Evolutionary conservation across 2,797 vertebrate species (phyloP), one percentile per base, ranked within the genome.

Genomic region (Phalloptychus januarius): DNA sequence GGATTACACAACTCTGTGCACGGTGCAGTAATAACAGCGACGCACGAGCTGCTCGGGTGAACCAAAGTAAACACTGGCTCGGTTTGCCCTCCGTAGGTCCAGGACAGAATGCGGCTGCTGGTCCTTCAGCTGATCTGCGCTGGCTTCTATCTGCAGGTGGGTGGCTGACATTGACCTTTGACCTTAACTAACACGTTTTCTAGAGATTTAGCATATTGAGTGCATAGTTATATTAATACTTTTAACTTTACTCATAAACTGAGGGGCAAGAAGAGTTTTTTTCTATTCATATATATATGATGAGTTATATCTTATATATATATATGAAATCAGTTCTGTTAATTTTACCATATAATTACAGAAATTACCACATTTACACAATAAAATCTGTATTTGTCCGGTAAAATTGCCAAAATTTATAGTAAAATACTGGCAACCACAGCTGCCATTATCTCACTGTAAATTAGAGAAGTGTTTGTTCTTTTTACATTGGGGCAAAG

Each of bases 61-160:
- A 86, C 90, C 54, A 42, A 58, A 76, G 79, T 71, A 87, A 88
- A 87, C 80, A 81, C 15, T 42, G 65, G 36, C 33, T 78, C 79
- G 56, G 23, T 7, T 36, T 63, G 20, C 44, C 40, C 1, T 44
- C n/a, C n/a, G 4, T 72, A 81, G 78, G 72, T 1, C 1, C 67
- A 77, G 46, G 69, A 40, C 86, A 90, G 36, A 0, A 93, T 93
- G 92, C 67, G 74, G 83, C 72, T 6, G 0, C 38, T 40, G 76
- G 31, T 44, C 45, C 71, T 91, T 50, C 85, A 69, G 8, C 28
- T 87, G 72, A n/a, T 74, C 46, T 33, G 86, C 38, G 36, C 74
- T 25, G 76, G 71, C 31, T 80, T 87, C 1, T 67, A 12, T 54
- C 23, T 88, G 0, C 88, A 91, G 92, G 93, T 94, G 82, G 33